Evolutionary conservation across 2,113 vertebrate species (phyloP), one percentile per base, ranked within the genome.

Genomic region (Gambusia affinis): DNA sequence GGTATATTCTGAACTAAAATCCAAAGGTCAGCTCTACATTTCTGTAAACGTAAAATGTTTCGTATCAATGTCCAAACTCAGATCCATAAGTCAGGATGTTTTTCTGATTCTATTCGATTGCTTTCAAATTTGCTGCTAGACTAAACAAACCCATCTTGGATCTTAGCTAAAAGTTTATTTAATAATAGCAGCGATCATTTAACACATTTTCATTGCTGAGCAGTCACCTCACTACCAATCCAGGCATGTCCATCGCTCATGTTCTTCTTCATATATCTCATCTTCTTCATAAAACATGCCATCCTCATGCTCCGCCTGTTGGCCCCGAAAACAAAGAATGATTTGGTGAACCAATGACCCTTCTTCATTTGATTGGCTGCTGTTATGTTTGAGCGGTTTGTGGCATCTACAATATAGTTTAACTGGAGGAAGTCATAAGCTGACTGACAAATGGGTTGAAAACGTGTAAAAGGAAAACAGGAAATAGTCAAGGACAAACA

Each of bases 161-260:
- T 70, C 28, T 47, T 69, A 44, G 14, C 39, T 27, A 12, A 42
- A 30, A 10, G 54, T 27, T 14, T 10, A n/a, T 27, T 17, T 37
- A 54, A 28, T 67, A 28, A 70, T 54, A 60, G 66, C 60, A 31
- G 57, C 57, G 69, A 72, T 65, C 67, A 31, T 75, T 70, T 54
- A 60, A 74, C 10, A 81, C 51, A 83, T 75, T 87, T 84, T 84
- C 29, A 85, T 60, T 81, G 64, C 75, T 71, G 61, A 87, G 82
- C 81, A 91, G 75, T 93, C 89, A 93, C 92, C 92, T 93, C 87
- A 76, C 89, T 92, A 92, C 91, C 91, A 93, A 82, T 92, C 91
- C 91, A 92, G 91, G 90, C 90, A 92, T 75, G 91, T 76, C 92
- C 90, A 93, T 82, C 81, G 87, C 85, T 89, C 92, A 90, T 91